Base-by-base conservation (phyloP, 30 jellyfish, hydroid and myxozoan genomes). In the Cassiopea xamachana region DNA sequence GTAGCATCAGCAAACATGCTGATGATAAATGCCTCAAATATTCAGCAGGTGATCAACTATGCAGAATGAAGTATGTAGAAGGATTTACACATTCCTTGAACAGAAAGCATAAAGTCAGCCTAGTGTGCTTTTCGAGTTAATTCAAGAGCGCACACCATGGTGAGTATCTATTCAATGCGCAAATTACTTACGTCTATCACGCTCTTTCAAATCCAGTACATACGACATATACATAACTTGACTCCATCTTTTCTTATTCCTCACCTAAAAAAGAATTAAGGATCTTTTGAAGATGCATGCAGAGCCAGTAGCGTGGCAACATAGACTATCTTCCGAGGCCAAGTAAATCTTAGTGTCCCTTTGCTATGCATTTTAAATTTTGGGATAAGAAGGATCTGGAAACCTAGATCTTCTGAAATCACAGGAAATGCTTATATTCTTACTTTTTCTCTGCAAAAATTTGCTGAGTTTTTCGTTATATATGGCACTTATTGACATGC, bases 201-300 rank as follows among this genome's bases (percentile, higher is more conserved):
- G 1, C 15, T n/a, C 50, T 71, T 84, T 94, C 86, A 94, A 94
- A 80, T 94, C 98, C 87, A 94, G 82, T 14, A 94, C 89, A 60
- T 94, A 94, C 1, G 98, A 94, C 98, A 94, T 94, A 80, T 94
- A 94, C 98, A 94, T 94, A 14, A 94, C 98, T 86, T 94, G 98
- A 87, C 98, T 94, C 98, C 98, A 94, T 80, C 98, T 75, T 73
- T 94, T 94, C 89, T 94, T 94, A 82, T 95, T 71, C 80, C 90
- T 94, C 69, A 94, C 98, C 98, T 94, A 70, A 12, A 78, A 75
- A 8, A 64, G 12, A 55, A 55, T 6, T 55, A 55, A 55, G 64
- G 12, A 55, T 3, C 64, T 55, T 10, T 55, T 55, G 64, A 55
- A 55, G 64, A 55, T 55, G 64, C 64, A 55, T 55, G 10, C 7